Evolutionary conservation across 2,113 vertebrate genomes (phyloP).

Genomic region (Callaeas wilsoni): DNA sequence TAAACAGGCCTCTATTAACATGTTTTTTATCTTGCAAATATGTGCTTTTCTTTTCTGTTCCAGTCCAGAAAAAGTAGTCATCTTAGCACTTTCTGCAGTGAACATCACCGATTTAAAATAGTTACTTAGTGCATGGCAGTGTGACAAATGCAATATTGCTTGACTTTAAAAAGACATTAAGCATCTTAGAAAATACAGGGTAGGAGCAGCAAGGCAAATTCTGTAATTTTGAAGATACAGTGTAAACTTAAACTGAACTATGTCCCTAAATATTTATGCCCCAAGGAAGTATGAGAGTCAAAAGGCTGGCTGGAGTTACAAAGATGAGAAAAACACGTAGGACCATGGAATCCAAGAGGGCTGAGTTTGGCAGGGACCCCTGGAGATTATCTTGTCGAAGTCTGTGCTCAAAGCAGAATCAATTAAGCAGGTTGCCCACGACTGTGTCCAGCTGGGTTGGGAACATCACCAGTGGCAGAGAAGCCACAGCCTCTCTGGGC

Average conservation of each 20-base stretch:
- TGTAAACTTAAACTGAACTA: rapidly evolving
- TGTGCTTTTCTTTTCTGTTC: not conserved
- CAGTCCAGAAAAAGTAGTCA: not conserved
- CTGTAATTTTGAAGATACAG: not conserved
- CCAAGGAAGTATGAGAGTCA: not conserved
- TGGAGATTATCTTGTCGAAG: not conserved
- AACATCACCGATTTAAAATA: not conserved
- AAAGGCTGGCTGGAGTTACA: not conserved
- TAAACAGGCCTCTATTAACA: not conserved
- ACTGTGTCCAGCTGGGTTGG: not conserved
- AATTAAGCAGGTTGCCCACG: rapidly evolving
- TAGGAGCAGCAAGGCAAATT: not conserved
- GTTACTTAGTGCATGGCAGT: not conserved
- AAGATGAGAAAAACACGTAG: not conserved
- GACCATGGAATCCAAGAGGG: not conserved
- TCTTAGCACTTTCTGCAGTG: not conserved
- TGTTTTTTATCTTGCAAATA: not conserved
- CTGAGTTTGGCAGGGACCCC: not conserved
- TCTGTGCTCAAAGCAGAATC: not conserved
- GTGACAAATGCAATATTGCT: not conserved
- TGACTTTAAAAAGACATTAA: not conserved
- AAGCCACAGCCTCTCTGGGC: not conserved
- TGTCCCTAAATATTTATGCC: not conserved
- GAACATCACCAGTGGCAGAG: not conserved
- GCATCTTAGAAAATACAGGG: not conserved